Evolutionary conservation across 2,888 invertebrate genomes (phyloP).

Genomic region (Cancer borealis): DNA sequence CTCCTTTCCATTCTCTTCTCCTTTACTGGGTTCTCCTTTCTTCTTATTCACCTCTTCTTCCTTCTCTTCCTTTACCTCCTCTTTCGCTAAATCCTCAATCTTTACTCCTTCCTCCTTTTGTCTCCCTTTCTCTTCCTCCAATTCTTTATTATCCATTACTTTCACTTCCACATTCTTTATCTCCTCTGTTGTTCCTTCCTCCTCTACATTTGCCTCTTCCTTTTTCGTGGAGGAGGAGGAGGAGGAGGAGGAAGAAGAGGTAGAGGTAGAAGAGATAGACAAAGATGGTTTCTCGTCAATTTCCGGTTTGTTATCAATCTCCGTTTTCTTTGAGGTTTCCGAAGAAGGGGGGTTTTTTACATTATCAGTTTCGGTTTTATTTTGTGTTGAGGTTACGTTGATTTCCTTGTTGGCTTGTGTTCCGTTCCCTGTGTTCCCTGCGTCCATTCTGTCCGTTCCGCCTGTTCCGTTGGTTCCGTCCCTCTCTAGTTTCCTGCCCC

Average conservation of each 20-base stretch:
- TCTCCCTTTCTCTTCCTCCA: conserved; percentile 60
- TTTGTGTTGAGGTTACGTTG: conserved; percentile 6
- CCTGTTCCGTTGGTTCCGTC: conserved; percentile 25
- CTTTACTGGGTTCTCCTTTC: conserved; percentile 47
- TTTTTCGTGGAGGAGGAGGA: neutral
- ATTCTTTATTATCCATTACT: conserved; percentile 62
- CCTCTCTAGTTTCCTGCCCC: conserved; percentile 43
- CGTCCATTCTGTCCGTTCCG: neutral
- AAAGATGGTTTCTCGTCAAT: neutral
- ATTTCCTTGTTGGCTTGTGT: conserved; percentile 12
- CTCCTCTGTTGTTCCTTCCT: conserved; percentile 43
- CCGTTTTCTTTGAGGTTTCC: neutral
- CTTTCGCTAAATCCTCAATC: conserved; percentile 64
- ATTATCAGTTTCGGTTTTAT: conserved; percentile 78
- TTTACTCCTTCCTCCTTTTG: conserved; percentile 57
- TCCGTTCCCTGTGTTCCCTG: conserved; percentile 45
- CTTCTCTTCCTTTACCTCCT: conserved; percentile 55
- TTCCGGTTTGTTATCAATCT: neutral
- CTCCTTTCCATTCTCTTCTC: conserved; percentile 43
- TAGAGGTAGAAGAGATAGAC: neutral
- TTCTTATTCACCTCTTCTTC: conserved; percentile 49
- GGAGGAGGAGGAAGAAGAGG: neutral
- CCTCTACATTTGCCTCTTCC: conserved; percentile 14
- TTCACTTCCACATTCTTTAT: conserved; percentile 60
- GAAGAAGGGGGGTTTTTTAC: neutral